Base-by-base conservation (phyloP, 2,797 vertebrate species). In the Botia kubotai region DNA sequence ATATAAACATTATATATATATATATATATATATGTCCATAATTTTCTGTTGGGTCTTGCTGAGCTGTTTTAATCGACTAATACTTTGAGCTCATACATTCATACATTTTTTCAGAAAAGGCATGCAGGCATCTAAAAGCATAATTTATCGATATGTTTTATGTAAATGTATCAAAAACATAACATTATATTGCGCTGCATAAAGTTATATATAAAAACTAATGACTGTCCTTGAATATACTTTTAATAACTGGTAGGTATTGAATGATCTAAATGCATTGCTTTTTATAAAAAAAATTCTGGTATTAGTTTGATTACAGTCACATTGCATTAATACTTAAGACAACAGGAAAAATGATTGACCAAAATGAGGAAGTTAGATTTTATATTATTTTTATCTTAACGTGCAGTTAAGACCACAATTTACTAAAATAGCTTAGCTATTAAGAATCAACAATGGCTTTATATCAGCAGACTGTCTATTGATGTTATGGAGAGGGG, bases 341-440 rank as follows among this genome's bases (percentile, higher is more conserved):
- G n/a, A n/a, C n/a, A n/a, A n/a, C n/a, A n/a, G n/a, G 43, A 63
- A 58, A 50, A n/a, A 16, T 21, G 6, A 23, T 39, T 66, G 14
- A 23, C 4, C 2, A 19, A 11, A 63, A 48, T 72, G 26, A 55
- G 17, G 39, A 39, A 57, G 19, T 0, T 7, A 4, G 6, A 71
- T 55, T 36, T 62, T 23, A 46, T 73, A 7, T 46, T 60, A 33
- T n/a, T n/a, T 26, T 26, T 23, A 46, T 73, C 14, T 46, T 60
- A 33, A 33, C 3, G 33, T 48, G 6, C 67, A 58, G 67, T 12
- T 39, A 19, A 11, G 62, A 68, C 33, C 33, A 33, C 33, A 5
- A 21, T 79, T 26, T 43, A 72, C 29, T 29, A 46, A 46, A 29
- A 55, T 60, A 29, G 72, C 4, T 74, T 67, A 10, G 12, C 16